A percentile compares a stretch with the other conserved stretches of the same genome.
Conservation (phyloP, 2,797 vertebrate genomes). For the Dicrostonyx torquatus region DNA sequence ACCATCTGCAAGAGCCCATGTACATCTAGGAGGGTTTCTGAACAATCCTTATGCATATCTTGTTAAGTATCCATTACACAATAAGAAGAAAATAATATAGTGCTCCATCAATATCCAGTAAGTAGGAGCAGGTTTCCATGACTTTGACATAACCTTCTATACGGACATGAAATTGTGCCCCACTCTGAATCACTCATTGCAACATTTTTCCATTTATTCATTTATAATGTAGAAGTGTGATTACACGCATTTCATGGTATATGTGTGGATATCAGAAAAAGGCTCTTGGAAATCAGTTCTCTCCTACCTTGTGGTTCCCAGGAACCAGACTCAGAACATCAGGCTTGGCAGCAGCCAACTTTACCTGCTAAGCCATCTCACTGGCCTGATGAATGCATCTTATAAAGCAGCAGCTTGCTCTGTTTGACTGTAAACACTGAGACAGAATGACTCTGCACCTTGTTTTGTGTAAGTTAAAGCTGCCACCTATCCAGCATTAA, state of each 20-base stretch:
- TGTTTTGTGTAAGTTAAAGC: neutral
- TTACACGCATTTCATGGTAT: neutral
- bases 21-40: neutral
- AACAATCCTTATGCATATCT: neutral
- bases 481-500: neutral
- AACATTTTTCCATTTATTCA: neutral
- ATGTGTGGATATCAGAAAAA: neutral
- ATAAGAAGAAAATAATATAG: neutral
- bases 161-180: neutral
- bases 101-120: neutral
- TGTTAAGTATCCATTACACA: neutral
- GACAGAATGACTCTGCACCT: neutral
- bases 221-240: neutral
- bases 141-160: neutral
- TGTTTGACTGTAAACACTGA: neutral
- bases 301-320: neutral
- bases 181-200: neutral
- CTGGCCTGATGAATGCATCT: neutral
- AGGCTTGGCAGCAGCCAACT: neutral
- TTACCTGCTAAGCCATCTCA: neutral
- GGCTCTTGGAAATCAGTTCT: neutral
- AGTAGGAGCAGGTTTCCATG: too few relatives aligned
- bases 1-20: neutral
- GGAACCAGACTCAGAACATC: neutral
- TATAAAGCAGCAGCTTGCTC: neutral